Evolutionary conservation across 2,113 vertebrate genomes (phyloP), one percentile per base, ranked within the genome.

Genomic region (Balaeniceps rex): DNA sequence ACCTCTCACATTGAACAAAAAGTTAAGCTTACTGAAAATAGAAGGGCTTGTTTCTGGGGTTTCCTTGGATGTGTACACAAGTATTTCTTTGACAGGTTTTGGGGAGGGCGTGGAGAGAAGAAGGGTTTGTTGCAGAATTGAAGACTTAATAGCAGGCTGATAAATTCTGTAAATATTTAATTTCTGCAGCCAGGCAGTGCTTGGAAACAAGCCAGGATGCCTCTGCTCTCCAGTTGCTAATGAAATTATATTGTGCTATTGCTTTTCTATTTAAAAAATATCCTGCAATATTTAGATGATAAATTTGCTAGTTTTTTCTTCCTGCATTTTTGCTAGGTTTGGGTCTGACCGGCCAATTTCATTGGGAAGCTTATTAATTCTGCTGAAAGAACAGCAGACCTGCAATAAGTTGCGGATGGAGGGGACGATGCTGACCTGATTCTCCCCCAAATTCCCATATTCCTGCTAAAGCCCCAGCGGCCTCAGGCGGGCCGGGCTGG

Each of bases 391-490:
- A 3, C 33, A 69, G 40, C 69, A 49, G 77, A 22, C 9, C 52
- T 2, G 33, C 36, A 13, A 5, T 31, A 3, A n/a, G 5, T 6
- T 2, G 65, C 4, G 61, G 4, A 21, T 46, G 19, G 24, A 33
- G 24, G 8, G 25, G 11, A 7, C 2, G 66, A 5, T 4, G 3
- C 38, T 3, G 65, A 2, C 38, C 58, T 14, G 9, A 5, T 5
- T 9, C 28, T 18, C 51, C 52, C n/a, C 38, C 0, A 2, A 21
- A 3, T 2, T 9, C 55, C 12, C 49, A 2, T 2, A 2, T 4
- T 19, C 40, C 49, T 1, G 23, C 15, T 1, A 2, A 38, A 14
- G 1, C 7, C 55, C 24, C 31, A 3, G 72, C 57, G 31, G 26
- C 18, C 47, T 11, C 22, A 4, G 81, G 14, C 13, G 33, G 22